Base-by-base conservation (phyloP, 1,140 invertebrate genomes). In the Heliothis subflexa region DNA sequence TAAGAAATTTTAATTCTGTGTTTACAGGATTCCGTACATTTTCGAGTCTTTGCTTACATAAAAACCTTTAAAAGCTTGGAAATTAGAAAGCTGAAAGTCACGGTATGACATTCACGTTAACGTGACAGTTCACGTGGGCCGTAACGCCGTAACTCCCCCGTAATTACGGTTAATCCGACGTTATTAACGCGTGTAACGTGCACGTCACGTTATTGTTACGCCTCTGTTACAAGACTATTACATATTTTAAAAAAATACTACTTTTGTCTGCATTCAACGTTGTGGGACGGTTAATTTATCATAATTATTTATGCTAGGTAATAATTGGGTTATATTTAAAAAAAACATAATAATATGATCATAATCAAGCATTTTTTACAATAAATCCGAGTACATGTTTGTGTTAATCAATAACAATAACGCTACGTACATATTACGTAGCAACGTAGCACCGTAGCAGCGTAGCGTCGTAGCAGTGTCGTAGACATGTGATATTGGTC, bases 141-240 rank as follows among this genome's bases (percentile, higher is more conserved):
- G 66, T 68, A 72, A 45, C 49, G 49, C 70, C 70, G 70, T 72
- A 72, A 72, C 50, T 72, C 70, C 25, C 9, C 14, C 50, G 70
- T 68, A 68, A 68, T 68, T 68, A 68, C 64, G 64, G 64, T 68
- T 68, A 68, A 68, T 68, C 64, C 64, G 64, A 18, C 64, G 64
- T 68, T 68, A 68, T 68, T 68, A 68, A 68, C 64, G 47, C 21
- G 33, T 47, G 47, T 68, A 68, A 68, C 64, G 64, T 68, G 47
- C 64, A n/a, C 64, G 64, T 68, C 64, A 68, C 47, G 64, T 68
- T 68, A 68, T 68, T 68, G 64, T 68, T 50, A 68, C 64, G 64
- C 64, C 16, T 50, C 14, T 47, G 70, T 72, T 72, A 47, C 18
- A 72, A 40, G 16, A 72, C n/a, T 55, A 72, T 14, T 72, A 54